Evolutionary conservation across 2,797 vertebrate species (phyloP).

Genomic region (Phyllotis vaccarum): DNA sequence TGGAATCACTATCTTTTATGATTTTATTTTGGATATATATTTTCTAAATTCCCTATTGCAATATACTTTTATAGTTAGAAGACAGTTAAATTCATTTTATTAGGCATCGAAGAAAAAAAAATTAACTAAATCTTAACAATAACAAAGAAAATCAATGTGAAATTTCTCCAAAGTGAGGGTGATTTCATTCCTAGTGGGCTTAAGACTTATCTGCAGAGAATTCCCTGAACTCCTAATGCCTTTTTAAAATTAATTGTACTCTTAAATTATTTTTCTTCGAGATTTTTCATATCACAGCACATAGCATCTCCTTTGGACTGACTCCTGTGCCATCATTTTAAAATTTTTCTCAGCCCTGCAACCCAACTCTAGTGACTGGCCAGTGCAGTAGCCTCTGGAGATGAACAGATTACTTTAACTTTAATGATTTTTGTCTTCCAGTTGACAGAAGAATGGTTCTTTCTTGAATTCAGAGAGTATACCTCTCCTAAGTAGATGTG

Average conservation of each 20-base stretch:
- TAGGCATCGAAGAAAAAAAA: conserved; percentile 1
- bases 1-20: not conserved
- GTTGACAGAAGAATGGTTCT: not conserved
- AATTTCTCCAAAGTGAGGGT: conserved; percentile 20
- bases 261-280: not conserved
- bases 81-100: not conserved
- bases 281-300: not conserved
- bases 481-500: not conserved
- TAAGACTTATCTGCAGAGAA: conserved; percentile 29
- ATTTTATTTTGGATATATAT: not conserved
- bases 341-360: not conserved
- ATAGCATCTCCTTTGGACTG: not conserved
- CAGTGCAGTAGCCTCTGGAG: not conserved
- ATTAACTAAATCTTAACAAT: not conserved
- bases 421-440: not conserved
- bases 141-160: not conserved
- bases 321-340: not conserved
- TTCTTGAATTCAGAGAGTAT: not conserved
- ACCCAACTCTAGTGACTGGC: not conserved
- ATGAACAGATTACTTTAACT: not conserved
- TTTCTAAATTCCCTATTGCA: not conserved
- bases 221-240: not conserved
- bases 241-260: not conserved
- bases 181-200: conserved; percentile 26
- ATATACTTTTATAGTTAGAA: not conserved